Evolutionary conservation across 2,888 invertebrate genomes (phyloP), one percentile per base, ranked within the genome.

Genomic region (Meteorus cinctellus): DNA sequence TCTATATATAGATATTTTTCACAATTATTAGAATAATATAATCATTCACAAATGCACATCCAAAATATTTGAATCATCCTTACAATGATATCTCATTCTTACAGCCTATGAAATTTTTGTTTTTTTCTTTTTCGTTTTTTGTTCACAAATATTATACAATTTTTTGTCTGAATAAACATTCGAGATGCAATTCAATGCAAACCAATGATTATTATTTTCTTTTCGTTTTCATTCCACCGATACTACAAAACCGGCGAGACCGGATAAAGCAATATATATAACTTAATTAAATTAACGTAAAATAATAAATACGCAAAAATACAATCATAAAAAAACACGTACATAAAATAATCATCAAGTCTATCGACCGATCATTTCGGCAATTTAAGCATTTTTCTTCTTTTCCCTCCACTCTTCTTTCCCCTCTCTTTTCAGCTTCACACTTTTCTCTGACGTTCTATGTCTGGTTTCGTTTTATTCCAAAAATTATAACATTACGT

Each of bases 1-100:
- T 71, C 51, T 70, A 27, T 77, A 66, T 69, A 75, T 34, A 69
- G 72, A 78, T 74, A 75, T 78, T 67, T 74, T 75, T 76, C 71
- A 76, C 76, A 69, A 72, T 77, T 70, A 77, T 75, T 51, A 24
- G 24, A 24, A 74, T 67, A 74, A 77, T 45, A 55, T 55, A 55
- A 74, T 74, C 72, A 69, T 73, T 27, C 36, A 74, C 41, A 77
- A 74, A 73, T 62, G 62, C 71, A 41, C 51, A 63, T 70, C 59
- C 36, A 77, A 24, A 51, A 62, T 68, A 55, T 71, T 72, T 55
- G 41, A 75, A 78, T 69, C 60, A 55, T 51, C 74, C 77, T 69
- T 24, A n/a, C 36, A 65, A n/a, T 41, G 65, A 65, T 65, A 34
- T 41, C 41, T 65, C 36, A 41, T 51, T 73, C 55, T 34, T 65